phyloP scores from a whole-genome alignment of 23 tunicate species.

The Halocynthia aurantium region DNA sequence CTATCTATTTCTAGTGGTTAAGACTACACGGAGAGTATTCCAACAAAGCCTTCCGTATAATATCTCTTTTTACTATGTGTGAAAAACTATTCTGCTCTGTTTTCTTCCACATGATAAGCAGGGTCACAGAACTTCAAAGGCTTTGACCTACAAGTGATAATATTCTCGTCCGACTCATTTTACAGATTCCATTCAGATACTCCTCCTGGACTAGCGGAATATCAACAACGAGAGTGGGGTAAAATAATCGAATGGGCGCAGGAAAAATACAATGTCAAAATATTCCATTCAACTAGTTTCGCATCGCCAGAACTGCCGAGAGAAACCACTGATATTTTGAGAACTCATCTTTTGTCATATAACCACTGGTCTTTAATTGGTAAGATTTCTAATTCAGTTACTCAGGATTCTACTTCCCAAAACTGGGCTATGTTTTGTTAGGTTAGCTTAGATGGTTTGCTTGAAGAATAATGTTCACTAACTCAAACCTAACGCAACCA shows the following conservation, averaged over 20 bases:
- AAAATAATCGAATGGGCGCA: conserved; percentile 32
- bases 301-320: conserved; percentile 30
- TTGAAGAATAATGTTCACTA: no score
- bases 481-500: no score
- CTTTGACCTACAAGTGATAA: no score
- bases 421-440: no score
- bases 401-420: neutral
- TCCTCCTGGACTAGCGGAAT: conserved; percentile 49
- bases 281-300: conserved; percentile 37
- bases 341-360: conserved; percentile 32
- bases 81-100: no score
- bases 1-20: no score
- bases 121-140: no score
- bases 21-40: no score
- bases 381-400: conserved; percentile 1
- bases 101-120: no score
- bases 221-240: conserved; percentile 55
- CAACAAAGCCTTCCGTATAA: no score
- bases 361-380: conserved; percentile 64
- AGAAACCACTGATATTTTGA: conserved; percentile 24
- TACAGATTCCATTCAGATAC: conserved; percentile 41
- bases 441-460: no score
- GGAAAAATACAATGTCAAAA: conserved; percentile 15
- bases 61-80: no score
- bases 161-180: neutral